A percentile compares a stretch with the other conserved stretches of the same genome.
Conservation (phyloP, 2,113 vertebrate genomes). For the Zonotrichia leucophrys region DNA sequence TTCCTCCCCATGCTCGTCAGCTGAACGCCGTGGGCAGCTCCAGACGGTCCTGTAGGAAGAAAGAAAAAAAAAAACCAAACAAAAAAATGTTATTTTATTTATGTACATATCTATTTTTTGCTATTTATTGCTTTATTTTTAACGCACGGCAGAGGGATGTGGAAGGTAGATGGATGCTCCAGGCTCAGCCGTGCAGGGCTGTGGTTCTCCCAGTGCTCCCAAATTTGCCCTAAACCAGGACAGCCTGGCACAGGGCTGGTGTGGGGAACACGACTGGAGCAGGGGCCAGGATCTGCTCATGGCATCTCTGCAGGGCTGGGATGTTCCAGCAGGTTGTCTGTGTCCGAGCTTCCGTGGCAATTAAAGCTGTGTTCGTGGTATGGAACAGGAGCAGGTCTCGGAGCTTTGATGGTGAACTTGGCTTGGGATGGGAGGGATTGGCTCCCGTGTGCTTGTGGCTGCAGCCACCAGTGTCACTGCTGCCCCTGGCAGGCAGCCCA, state of each 20-base stretch:
- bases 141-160: not conserved
- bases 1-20: conserved; percentile 90
- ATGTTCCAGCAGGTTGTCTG: not conserved
- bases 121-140: conserved; percentile 55
- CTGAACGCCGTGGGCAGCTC: conserved; percentile 30
- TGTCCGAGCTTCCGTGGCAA: not conserved
- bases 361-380: conserved; percentile 1
- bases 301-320: not conserved
- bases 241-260: accelerated
- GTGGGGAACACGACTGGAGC: accelerated
- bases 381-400: not conserved
- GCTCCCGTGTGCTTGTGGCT: not conserved
- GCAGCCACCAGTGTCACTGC: not conserved
- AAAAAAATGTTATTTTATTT: conserved; percentile 9
- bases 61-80: not conserved
- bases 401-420: not conserved
- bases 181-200: accelerated
- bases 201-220: not conserved
- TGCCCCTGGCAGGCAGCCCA: accelerated
- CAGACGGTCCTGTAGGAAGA: not conserved
- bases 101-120: conserved; percentile 23
- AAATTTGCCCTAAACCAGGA: not conserved
- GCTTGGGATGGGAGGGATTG: not conserved
- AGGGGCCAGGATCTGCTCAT: not conserved
- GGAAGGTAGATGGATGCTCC: not conserved